Evolutionary conservation across 2,888 invertebrate genomes (phyloP).

Genomic region (Nemurella pictetii): DNA sequence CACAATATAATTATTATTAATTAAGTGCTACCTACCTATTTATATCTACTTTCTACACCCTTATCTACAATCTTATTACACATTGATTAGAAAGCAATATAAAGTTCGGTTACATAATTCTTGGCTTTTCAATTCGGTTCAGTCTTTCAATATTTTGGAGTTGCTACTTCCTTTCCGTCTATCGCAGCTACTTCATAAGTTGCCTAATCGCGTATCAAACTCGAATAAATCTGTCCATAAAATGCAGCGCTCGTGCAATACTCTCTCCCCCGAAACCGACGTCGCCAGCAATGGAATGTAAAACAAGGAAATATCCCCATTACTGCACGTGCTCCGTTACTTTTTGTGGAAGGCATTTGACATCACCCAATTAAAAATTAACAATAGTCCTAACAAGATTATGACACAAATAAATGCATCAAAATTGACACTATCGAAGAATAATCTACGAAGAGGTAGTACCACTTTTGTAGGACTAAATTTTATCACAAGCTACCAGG

Average conservation of each 20-base stretch:
- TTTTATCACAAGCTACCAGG: not conserved
- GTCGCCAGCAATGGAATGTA: not conserved
- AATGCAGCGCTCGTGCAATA: not conserved
- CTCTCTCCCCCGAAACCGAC: not conserved
- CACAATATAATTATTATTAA: not conserved
- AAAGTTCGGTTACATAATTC: constrained; percentile 12
- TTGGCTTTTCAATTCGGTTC: constrained; percentile 28
- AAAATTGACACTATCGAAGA: not conserved
- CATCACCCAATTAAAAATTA: not conserved
- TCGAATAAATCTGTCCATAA: not conserved
- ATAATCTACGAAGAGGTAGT: not conserved
- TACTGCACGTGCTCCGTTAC: not conserved
- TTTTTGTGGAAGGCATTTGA: not conserved
- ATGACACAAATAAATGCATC: not conserved
- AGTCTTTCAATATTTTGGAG: constrained; percentile 28
- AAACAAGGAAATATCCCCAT: not conserved
- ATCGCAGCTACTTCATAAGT: not conserved
- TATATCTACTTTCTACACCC: not conserved
- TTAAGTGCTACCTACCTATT: not conserved
- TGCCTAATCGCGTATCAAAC: not conserved
- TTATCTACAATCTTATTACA: not conserved
- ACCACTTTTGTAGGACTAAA: not conserved
- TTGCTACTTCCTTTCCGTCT: not conserved
- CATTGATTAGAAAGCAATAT: constrained; percentile 7
- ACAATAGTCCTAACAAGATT: not conserved